Evolutionary conservation across 2,888 invertebrate genomes (phyloP).

Genomic region (Dicyrtomina minuta): DNA sequence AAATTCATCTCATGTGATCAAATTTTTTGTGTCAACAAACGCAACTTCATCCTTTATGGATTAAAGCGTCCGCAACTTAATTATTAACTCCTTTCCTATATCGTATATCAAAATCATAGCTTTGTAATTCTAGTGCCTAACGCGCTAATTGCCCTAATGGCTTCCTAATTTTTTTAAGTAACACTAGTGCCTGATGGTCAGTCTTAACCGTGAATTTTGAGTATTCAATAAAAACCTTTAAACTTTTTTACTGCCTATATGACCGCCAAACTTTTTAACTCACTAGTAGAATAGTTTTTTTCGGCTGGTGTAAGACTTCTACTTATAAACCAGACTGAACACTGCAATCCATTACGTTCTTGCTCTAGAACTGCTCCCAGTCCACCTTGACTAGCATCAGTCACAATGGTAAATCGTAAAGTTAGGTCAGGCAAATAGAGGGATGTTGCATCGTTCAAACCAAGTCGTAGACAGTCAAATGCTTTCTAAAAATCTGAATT

Average conservation of each 20-base stretch:
- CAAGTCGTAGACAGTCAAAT: conserved; percentile 26
- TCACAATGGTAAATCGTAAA: conserved; percentile 50
- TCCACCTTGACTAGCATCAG: conserved; percentile 53
- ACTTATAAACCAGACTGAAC: conserved; percentile 51
- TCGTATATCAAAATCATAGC: conserved; percentile 55
- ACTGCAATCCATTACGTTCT: conserved; percentile 37
- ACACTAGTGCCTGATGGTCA: conserved; percentile 60
- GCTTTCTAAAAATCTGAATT: conserved; percentile 25
- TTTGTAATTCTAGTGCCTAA: conserved; percentile 58
- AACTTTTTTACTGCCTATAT: conserved; percentile 57
- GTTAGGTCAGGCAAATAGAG: conserved; percentile 49
- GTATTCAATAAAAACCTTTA: conserved; percentile 57
- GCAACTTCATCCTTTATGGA: conserved; percentile 50
- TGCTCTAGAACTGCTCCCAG: conserved; percentile 54
- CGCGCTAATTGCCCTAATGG: conserved; percentile 57
- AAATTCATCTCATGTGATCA: background rate
- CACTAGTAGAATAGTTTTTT: conserved; percentile 57
- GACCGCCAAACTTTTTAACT: conserved; percentile 56
- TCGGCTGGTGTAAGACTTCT: conserved; percentile 54
- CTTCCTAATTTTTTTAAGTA: conserved; percentile 57
- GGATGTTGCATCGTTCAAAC: conserved; percentile 38
- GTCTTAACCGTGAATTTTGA: conserved; percentile 55
- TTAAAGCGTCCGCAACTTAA: conserved; percentile 56
- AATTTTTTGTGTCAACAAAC: background rate
- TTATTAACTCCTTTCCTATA: conserved; percentile 54